phyloP scores from a whole-genome alignment of 2,888 invertebrate species.

The Pyrgus malvae region DNA sequence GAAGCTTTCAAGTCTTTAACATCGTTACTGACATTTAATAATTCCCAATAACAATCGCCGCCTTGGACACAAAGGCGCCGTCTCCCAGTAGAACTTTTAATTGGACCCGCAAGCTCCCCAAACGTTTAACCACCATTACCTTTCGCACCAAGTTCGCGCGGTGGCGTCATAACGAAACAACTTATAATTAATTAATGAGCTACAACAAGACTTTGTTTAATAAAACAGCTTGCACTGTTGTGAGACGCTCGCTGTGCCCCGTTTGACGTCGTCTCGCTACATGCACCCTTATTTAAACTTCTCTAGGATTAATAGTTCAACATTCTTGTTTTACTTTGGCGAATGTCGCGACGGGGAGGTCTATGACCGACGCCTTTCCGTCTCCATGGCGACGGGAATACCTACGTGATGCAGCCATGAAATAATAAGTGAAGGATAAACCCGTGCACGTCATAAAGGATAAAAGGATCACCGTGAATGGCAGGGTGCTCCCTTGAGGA shows the following conservation, averaged over 20 bases:
- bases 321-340: conserved; percentile 65
- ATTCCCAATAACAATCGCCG: conserved; percentile 3
- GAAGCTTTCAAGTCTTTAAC: background rate
- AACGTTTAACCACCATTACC: conserved; percentile 36
- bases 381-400: conserved; percentile 64
- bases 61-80: background rate
- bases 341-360: conserved; percentile 69
- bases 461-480: conserved; percentile 32
- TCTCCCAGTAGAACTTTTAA: conserved; percentile 11
- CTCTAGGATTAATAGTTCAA: conserved; percentile 59
- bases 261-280: conserved; percentile 42
- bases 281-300: conserved; percentile 55
- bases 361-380: conserved; percentile 70
- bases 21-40: background rate
- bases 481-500: conserved; percentile 5
- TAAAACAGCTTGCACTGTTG: conserved; percentile 8
- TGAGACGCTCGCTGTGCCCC: conserved; percentile 27
- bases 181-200: conserved; percentile 37
- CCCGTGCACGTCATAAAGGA: conserved; percentile 42
- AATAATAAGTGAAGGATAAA: conserved; percentile 27
- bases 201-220: conserved; percentile 13
- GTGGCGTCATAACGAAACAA: conserved; percentile 52
- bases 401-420: conserved; percentile 43
- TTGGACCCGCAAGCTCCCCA: conserved; percentile 29
- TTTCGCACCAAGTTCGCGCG: conserved; percentile 41